Evolutionary conservation across 2,888 invertebrate species (phyloP).

Genomic region (Cancer borealis): DNA sequence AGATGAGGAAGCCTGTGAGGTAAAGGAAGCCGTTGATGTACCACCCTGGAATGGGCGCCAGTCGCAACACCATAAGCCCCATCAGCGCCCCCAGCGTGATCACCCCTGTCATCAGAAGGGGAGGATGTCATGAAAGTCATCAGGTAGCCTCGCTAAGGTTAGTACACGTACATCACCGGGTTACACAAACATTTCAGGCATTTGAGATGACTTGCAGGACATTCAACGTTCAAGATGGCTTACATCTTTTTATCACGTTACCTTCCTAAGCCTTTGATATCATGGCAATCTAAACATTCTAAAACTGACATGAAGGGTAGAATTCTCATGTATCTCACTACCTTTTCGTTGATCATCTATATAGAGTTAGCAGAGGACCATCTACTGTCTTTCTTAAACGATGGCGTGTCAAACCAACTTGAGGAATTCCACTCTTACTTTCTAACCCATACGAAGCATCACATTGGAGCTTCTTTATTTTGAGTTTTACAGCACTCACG

Average conservation of each 20-base stretch:
- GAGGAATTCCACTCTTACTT: background rate
- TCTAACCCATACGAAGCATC: no score
- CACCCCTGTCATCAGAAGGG: background rate
- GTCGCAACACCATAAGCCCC: background rate
- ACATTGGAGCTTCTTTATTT: background rate
- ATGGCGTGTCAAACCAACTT: background rate
- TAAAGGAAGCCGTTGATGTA: background rate
- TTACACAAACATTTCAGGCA: no score
- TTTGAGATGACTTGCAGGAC: no score
- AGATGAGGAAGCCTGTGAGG: background rate
- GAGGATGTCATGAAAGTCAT: background rate
- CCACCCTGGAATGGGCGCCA: background rate
- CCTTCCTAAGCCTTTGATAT: no score
- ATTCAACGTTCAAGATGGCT: no score
- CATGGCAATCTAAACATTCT: no score
- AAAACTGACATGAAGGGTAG: background rate
- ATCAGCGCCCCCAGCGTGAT: slow-evolving; percentile 13
- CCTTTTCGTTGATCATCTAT: background rate
- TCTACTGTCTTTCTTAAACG: no score
- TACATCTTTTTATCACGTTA: no score
- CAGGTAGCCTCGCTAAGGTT: no score
- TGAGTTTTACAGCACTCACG: background rate
- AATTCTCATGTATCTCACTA: background rate
- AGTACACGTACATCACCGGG: no score
- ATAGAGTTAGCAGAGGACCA: no score